These are phyloP conservation scores for Aplysia californica DNA, from an alignment of 1,140 invertebrate species.

Conservation along the genomic window DNA sequence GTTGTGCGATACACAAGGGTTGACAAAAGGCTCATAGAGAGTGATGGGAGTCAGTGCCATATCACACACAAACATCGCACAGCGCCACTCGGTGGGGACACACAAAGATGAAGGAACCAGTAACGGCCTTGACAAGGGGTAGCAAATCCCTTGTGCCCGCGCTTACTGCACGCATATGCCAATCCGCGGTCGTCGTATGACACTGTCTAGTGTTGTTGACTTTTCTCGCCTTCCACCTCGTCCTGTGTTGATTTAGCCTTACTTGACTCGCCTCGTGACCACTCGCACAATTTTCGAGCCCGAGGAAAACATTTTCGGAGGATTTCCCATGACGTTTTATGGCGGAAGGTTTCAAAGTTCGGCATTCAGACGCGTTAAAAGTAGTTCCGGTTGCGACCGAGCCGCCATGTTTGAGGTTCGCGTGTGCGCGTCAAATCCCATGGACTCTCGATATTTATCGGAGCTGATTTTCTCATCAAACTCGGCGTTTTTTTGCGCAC, in stretches of 20 bases:
- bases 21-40: no score
- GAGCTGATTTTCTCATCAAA: constrained; percentile 18
- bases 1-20: no score
- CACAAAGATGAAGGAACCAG: no score
- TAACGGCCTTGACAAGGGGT: no score
- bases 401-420: neutral
- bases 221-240: neutral
- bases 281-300: no score
- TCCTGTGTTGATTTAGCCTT: constrained; percentile 4
- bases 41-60: no score
- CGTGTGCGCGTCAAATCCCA: neutral
- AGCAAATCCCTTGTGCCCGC: no score
- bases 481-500: no score
- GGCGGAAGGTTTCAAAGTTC: constrained; percentile 1
- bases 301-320: no score
- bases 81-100: no score
- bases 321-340: no score
- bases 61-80: no score
- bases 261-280: neutral
- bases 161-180: neutral
- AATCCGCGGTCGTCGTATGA: neutral
- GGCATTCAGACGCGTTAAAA: neutral
- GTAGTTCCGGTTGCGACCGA: neutral
- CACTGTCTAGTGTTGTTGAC: neutral
- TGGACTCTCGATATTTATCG: constrained; percentile 1